Conservation (phyloP, 2,888 invertebrate genomes). For the Physocephala rufipes region DNA sequence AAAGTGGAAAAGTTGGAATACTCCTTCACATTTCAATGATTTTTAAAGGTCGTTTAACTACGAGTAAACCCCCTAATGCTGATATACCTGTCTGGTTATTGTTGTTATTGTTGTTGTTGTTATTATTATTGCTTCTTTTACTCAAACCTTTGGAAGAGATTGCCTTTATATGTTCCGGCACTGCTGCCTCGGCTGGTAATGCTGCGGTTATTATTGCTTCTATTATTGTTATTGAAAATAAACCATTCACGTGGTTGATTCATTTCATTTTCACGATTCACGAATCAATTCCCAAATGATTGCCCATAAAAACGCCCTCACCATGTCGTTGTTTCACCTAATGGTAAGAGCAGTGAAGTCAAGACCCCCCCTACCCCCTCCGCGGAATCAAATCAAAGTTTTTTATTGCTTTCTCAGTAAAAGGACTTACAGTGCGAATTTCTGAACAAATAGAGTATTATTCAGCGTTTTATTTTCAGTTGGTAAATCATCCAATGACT, state of each 20-base stretch:
- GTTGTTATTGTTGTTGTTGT: conserved; percentile 24
- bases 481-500: too few species aligned
- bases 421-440: too few species aligned
- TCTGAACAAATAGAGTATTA: too few species aligned
- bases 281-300: not conserved
- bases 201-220: conserved; percentile 22
- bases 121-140: not conserved
- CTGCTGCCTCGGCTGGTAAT: conserved; percentile 24
- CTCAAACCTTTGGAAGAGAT: too few species aligned
- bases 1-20: too few species aligned
- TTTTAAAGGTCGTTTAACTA: not conserved
- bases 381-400: too few species aligned
- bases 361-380: too few species aligned
- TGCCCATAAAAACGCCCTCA: not conserved
- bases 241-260: conserved; percentile 17
- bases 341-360: not conserved
- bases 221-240: conserved; percentile 25
- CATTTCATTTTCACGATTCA: not conserved
- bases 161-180: too few species aligned
- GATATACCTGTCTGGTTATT: conserved; percentile 31
- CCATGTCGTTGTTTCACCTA: too few species aligned
- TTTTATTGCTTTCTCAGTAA: too few species aligned
- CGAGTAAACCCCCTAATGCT: not conserved
- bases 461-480: too few species aligned
- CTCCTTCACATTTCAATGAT: too few species aligned